Evolutionary conservation across 2,797 vertebrate genomes (phyloP).

Genomic region (Alfaro cultratus): DNA sequence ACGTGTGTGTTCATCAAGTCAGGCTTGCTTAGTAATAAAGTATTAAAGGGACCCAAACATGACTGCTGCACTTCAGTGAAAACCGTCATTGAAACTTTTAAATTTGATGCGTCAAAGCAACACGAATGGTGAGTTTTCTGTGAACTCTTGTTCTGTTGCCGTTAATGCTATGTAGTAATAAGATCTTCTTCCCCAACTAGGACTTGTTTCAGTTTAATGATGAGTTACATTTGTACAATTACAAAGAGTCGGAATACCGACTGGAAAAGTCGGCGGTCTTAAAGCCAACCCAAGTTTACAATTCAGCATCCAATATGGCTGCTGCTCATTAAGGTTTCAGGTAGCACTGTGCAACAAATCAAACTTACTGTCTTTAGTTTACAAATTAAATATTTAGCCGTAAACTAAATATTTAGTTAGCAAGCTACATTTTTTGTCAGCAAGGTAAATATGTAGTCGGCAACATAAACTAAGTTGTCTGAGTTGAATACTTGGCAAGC

Average conservation of each 20-base stretch:
- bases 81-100: background rate
- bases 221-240: background rate
- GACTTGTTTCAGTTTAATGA: background rate
- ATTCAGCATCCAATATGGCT: background rate
- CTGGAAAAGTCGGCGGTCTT: background rate
- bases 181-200: background rate
- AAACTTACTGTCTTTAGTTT: background rate
- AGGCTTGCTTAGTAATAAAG: background rate
- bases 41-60: background rate
- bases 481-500: background rate
- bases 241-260: background rate
- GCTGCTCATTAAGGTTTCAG: background rate
- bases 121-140: background rate
- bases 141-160: background rate
- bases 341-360: background rate
- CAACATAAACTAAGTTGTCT: background rate
- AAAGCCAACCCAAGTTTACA: background rate
- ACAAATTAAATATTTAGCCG: background rate
- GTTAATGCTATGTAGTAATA: background rate
- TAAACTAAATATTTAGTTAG: background rate
- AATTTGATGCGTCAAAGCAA: background rate
- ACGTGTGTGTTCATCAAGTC: background rate
- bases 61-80: background rate
- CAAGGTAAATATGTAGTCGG: no score
- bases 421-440: background rate